A percentile compares a stretch with the other conserved stretches of the same genome.
phyloP scores from a whole-genome alignment of 2,888 invertebrate species.

The Xanthorhoe spadicearia region DNA sequence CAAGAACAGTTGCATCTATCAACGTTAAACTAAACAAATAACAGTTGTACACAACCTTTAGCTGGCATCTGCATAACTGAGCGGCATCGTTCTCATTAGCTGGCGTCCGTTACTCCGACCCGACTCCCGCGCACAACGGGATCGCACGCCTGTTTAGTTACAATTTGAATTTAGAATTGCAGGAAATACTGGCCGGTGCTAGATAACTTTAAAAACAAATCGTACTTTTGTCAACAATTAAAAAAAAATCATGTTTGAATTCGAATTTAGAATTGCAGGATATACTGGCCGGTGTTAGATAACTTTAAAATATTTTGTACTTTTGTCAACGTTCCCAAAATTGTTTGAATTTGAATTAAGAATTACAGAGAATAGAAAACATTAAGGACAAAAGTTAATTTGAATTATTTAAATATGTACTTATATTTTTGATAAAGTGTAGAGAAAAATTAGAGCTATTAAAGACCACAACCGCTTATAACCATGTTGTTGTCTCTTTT shows the following conservation, averaged over 20 bases:
- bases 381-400: neutral
- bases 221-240: neutral
- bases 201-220: conserved; percentile 5
- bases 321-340: neutral
- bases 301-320: neutral
- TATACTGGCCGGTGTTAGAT: no score
- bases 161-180: conserved; percentile 57
- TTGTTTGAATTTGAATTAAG: no score
- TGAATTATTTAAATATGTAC: no score
- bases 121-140: conserved; percentile 69
- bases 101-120: conserved; percentile 76
- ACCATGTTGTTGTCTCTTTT: no score
- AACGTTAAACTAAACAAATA: conserved; percentile 37
- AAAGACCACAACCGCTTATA: no score
- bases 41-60: conserved; percentile 48
- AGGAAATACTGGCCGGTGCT: conserved; percentile 30
- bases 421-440: no score
- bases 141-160: conserved; percentile 51
- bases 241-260: no score
- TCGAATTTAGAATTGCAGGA: no score
- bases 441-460: no score
- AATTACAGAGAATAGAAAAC: no score
- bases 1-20: conserved; percentile 14
- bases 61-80: conserved; percentile 78
- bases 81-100: conserved; percentile 79